A percentile compares a stretch with the other conserved stretches of the same genome.
These are phyloP conservation scores for Lordiphosa clarofinis DNA, from an alignment of 1,140 invertebrate genomes.

Conservation along the genomic window DNA sequence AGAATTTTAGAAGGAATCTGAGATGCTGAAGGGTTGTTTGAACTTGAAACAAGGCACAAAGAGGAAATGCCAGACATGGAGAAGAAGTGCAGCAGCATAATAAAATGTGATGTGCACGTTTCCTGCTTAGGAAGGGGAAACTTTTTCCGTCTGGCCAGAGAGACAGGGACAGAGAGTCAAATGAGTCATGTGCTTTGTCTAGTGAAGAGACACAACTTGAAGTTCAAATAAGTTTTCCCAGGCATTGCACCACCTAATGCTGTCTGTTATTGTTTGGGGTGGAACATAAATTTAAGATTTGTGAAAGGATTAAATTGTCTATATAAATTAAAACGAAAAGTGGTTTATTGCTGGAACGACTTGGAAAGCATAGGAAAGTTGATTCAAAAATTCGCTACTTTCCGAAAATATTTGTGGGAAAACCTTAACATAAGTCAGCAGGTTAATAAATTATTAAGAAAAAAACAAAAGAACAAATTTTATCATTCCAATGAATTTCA, in stretches of 20 bases:
- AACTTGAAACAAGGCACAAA: conserved; percentile 56
- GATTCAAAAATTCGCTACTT: too few relatives aligned
- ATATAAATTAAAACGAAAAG: too few relatives aligned
- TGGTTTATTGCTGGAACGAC: too few relatives aligned
- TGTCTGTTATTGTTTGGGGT: conserved; percentile 1
- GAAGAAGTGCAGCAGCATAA: conserved; percentile 42
- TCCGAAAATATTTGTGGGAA: too few relatives aligned
- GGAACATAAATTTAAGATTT: not conserved
- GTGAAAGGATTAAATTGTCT: conserved; percentile 2
- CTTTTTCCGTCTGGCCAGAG: conserved; percentile 41
- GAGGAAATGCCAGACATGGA: conserved; percentile 50
- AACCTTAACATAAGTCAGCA: too few relatives aligned
- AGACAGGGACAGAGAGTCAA: conserved; percentile 45
- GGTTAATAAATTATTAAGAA: too few relatives aligned
- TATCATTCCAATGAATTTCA: too few relatives aligned
- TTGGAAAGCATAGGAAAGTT: too few relatives aligned
- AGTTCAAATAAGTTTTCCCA: conserved; percentile 55
- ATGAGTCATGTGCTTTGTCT: conserved; percentile 68
- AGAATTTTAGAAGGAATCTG: conserved; percentile 13
- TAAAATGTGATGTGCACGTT: conserved; percentile 64
- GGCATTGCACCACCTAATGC: conserved; percentile 25
- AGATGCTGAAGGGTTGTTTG: conserved; percentile 36
- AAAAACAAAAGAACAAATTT: too few relatives aligned
- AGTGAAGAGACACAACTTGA: conserved; percentile 29
- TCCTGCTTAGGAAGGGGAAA: conserved; percentile 45